Evolutionary conservation across 1,140 invertebrate species (phyloP).

Genomic region (Dreissena polymorpha): DNA sequence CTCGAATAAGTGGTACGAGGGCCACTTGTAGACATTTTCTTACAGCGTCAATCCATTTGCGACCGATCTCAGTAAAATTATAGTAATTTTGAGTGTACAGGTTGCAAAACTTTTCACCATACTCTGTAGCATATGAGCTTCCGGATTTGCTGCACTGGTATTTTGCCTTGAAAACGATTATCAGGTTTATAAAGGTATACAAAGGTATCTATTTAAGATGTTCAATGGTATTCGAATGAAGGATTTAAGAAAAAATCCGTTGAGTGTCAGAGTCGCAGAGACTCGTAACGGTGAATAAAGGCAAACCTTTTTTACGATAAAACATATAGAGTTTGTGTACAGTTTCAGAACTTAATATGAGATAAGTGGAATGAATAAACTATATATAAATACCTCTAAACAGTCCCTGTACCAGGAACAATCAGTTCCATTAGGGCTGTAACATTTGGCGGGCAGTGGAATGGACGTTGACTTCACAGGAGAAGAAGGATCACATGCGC

Average conservation of each 20-base stretch:
- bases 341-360: too few species aligned
- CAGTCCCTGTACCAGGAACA: slow-evolving; percentile 10
- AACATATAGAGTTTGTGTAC: neutral
- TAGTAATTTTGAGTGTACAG: slow-evolving; percentile 9
- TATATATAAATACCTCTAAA: neutral
- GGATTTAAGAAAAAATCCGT: neutral
- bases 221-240: neutral
- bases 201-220: neutral
- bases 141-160: neutral
- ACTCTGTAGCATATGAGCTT: slow-evolving; percentile 21
- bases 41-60: slow-evolving; percentile 37
- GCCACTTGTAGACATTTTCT: slow-evolving; percentile 39
- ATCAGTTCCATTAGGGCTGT: slow-evolving; percentile 16
- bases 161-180: slow-evolving; percentile 5
- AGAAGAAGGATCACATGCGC: slow-evolving; percentile 9
- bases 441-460: neutral
- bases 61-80: slow-evolving; percentile 18
- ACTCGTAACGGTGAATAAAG: neutral
- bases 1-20: slow-evolving; percentile 27
- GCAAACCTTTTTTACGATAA: neutral
- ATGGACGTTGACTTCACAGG: too few species aligned
- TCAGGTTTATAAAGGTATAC: neutral
- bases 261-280: neutral
- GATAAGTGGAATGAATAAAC: neutral
- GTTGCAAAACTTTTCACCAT: slow-evolving; percentile 43